These are phyloP conservation scores for Chrysolina haemoptera DNA, from an alignment of 2,888 invertebrate species.

Conservation along the genomic window DNA sequence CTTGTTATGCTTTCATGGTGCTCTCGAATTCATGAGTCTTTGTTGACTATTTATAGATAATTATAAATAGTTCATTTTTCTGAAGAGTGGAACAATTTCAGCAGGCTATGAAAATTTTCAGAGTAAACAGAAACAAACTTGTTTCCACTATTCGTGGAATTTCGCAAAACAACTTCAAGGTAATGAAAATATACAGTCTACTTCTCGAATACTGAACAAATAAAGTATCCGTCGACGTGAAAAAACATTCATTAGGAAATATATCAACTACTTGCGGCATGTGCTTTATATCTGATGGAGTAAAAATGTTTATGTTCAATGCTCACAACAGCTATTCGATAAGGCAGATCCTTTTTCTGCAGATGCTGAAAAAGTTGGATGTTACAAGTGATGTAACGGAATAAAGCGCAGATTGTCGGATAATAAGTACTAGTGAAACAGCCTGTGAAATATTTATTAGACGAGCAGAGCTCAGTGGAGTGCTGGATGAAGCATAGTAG, in stretches of 20 bases:
- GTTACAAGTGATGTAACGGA: neutral
- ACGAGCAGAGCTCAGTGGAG: neutral
- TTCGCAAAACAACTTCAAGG: constrained; percentile 1
- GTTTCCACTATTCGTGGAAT: neutral
- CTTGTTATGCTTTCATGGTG: no score
- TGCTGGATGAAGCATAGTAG: neutral
- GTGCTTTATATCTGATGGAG: constrained; percentile 16
- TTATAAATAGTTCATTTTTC: no score
- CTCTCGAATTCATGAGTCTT: no score
- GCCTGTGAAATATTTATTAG: constrained; percentile 3
- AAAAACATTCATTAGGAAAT: constrained; percentile 22
- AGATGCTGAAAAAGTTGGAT: constrained; percentile 6
- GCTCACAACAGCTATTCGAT: constrained; percentile 15
- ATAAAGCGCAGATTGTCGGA: constrained; percentile 6
- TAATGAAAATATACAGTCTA: constrained; percentile 16
- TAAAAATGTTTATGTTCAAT: constrained; percentile 8
- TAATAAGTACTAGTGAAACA: neutral
- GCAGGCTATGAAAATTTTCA: no score
- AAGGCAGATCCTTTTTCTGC: neutral
- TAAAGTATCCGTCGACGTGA: neutral
- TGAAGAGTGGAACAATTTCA: no score
- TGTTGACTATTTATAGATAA: no score
- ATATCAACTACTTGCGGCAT: constrained; percentile 10
- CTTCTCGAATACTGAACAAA: constrained; percentile 1
- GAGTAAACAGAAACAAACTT: neutral